Base-by-base conservation (phyloP, 2,113 vertebrate species). In the Ptilonorhynchus violaceus region DNA sequence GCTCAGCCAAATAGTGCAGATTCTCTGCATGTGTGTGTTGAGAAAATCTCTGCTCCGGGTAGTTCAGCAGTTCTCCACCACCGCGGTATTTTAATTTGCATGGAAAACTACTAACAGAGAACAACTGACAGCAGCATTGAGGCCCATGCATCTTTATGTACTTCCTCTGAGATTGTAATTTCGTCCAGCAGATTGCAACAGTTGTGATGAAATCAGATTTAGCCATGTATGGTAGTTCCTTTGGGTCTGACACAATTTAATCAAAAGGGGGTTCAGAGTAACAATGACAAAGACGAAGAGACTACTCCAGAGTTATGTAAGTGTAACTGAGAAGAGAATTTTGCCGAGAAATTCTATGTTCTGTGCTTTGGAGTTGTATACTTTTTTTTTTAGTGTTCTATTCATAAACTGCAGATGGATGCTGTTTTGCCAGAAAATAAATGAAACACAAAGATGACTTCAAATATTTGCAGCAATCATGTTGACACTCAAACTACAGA, bases 81-180 rank as follows among this genome's bases (percentile, higher is more conserved):
- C 50, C 35, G 11, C 0, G 0, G 3, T 62, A 37, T 79, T 78
- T 80, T 63, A 44, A 31, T 78, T 93, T 86, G 52, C 12, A 10
- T 74, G 67, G 81, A 83, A 88, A 93, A 76, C 62, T 88, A 13
- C 59, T 53, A 75, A 68, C 27, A 63, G 76, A 62, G 77, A 90
- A 82, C 39, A 81, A 88, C 23, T 39, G 39, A 55, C 6, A 63
- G 80, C 64, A 74, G 60, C 19, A 5, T 31, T 56, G 91, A 88
- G 64, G 60, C 41, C 73, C 44, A 5, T 41, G n/a, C 13, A 3
- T 86, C 83, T 94, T 89, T n/a, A 69, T 6, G 41, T 52, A 72
- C 91, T 96, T 96, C 91, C 96, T 96, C 58, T 15, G 86, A 89
- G 60, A 89, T 13, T 59, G 83, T 93, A 50, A 75, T 9, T 75